phyloP scores from a whole-genome alignment of 2,888 invertebrate genomes.

The Hirtodrosophila confusa region DNA sequence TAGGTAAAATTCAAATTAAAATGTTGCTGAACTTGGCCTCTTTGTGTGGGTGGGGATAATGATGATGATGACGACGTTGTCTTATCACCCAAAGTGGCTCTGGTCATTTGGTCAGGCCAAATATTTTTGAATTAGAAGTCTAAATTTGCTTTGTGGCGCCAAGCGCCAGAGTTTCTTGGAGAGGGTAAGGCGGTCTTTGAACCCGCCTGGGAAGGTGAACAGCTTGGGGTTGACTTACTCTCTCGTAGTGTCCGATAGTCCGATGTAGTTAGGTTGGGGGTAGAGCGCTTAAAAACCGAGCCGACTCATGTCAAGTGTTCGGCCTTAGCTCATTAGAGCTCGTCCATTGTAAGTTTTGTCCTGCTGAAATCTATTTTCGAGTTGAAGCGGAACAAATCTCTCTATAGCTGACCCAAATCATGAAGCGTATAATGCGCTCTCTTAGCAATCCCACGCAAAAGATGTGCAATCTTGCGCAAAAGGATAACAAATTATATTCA shows the following conservation, averaged over 20 bases:
- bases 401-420: conserved; percentile 55
- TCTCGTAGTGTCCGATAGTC: conserved; percentile 13
- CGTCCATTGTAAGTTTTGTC: conserved; percentile 24
- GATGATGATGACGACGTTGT: conserved; percentile 6
- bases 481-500: conserved; percentile 68
- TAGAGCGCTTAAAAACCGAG: not conserved
- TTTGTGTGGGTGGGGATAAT: conserved; percentile 44
- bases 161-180: conserved; percentile 11
- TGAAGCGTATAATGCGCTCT: conserved; percentile 44
- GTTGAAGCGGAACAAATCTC: conserved; percentile 45
- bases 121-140: conserved; percentile 48
- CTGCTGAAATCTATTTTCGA: conserved; percentile 36
- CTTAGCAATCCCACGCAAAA: conserved; percentile 48
- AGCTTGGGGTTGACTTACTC: conserved; percentile 18
- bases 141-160: conserved; percentile 63
- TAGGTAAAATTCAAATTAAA: conserved; percentile 53
- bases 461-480: conserved; percentile 80
- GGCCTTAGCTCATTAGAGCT: conserved; percentile 45
- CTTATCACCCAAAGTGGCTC: conserved; percentile 57
- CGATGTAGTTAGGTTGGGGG: not conserved
- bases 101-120: conserved; percentile 57
- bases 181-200: conserved; percentile 37
- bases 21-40: conserved; percentile 75
- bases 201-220: conserved; percentile 33
- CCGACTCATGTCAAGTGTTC: conserved; percentile 28